Evolutionary conservation across 2,888 invertebrate genomes (phyloP).

Genomic region (Dryocosmus kuriphilus): DNA sequence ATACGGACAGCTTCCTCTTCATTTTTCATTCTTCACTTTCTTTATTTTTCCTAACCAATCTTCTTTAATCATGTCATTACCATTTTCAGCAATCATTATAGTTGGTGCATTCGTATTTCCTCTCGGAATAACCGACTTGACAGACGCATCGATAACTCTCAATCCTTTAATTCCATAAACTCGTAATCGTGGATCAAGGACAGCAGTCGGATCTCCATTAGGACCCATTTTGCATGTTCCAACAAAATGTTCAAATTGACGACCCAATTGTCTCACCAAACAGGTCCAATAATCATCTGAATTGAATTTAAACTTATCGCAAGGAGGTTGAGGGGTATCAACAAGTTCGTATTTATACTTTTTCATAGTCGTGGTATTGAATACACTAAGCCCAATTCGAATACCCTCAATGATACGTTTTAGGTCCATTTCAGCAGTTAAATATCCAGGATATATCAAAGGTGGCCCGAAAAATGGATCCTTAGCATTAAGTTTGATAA

Average conservation of each 20-base stretch:
- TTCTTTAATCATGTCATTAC: too few species aligned
- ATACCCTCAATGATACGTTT: constrained; percentile 80
- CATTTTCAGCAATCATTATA: constrained; percentile 82
- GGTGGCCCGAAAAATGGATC: constrained; percentile 56
- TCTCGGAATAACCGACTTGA: too few species aligned
- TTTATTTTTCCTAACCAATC: too few species aligned
- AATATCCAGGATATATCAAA: constrained; percentile 87
- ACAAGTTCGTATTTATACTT: not conserved
- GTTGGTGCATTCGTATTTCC: too few species aligned
- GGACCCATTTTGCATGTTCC: constrained; percentile 82
- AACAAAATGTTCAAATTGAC: constrained; percentile 81
- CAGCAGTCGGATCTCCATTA: constrained; percentile 74
- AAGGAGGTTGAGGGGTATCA: not conserved
- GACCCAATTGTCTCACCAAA: constrained; percentile 77
- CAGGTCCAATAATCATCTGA: constrained; percentile 75
- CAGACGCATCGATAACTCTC: too few species aligned
- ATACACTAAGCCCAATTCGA: constrained; percentile 81
- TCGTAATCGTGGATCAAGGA: constrained; percentile 79
- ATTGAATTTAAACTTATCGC: not conserved
- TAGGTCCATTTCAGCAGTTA: constrained; percentile 88
- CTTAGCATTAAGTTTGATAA: too few species aligned
- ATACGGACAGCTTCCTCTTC: too few species aligned
- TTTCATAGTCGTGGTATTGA: constrained; percentile 81
- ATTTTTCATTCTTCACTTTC: too few species aligned
- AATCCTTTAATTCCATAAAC: constrained; percentile 79